phyloP scores from a whole-genome alignment of 2,888 invertebrate genomes.

The Adineta ricciae region DNA sequence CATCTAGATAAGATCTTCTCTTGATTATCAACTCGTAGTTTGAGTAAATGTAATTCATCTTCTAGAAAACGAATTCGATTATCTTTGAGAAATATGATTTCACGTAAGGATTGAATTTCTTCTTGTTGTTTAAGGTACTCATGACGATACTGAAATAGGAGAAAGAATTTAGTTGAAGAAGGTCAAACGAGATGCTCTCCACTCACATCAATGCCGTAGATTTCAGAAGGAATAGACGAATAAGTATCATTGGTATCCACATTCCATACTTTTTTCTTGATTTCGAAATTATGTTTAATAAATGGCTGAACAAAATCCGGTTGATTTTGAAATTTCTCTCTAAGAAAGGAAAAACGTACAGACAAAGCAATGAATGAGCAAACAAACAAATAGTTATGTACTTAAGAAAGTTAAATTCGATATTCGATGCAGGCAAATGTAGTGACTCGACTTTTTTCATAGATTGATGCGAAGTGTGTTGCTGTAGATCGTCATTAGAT shows the following conservation, averaged over 20 bases:
- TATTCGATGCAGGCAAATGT: background rate
- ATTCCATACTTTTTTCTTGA: conserved; percentile 2
- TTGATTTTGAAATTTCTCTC: background rate
- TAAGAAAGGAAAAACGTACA: background rate
- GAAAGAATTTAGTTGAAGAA: background rate
- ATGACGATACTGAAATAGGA: background rate
- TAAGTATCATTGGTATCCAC: background rate
- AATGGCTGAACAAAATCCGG: too few species aligned
- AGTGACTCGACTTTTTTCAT: background rate
- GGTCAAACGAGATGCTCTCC: background rate
- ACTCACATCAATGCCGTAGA: background rate
- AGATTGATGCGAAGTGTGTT: background rate
- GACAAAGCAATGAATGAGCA: background rate
- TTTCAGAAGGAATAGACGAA: too few species aligned
- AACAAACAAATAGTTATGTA: background rate
- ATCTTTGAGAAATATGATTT: background rate
- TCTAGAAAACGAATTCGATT: background rate
- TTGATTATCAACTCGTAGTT: background rate
- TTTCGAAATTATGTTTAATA: background rate
- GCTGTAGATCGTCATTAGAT: background rate
- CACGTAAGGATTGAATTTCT: background rate
- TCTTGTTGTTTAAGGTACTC: conserved; percentile 10
- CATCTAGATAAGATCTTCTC: background rate
- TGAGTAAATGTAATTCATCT: conserved; percentile 1
- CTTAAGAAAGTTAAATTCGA: background rate